Conservation (phyloP, 2,888 invertebrate species). For the Salticus scenicus region DNA sequence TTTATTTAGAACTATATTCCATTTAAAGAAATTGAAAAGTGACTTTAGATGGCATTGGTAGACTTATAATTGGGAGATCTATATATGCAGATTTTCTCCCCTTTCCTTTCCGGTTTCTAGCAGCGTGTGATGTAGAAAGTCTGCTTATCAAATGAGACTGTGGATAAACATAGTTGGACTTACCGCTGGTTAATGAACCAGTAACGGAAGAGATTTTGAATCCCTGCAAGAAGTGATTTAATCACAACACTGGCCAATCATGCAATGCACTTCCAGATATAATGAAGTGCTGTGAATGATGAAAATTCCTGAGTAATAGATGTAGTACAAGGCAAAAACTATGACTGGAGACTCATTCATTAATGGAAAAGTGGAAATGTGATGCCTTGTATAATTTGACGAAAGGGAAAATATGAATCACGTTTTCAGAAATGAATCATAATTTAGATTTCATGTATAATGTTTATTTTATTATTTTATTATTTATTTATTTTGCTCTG, state of each 20-base stretch:
- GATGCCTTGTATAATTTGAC: no score
- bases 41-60: neutral
- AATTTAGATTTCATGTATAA: no score
- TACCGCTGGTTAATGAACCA: conserved; percentile 55
- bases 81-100: conserved; percentile 23
- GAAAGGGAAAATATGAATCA: no score
- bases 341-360: neutral
- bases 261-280: neutral
- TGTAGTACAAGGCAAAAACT: neutral
- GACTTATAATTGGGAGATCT: conserved; percentile 52
- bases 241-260: conserved; percentile 17
- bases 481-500: no score
- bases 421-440: no score
- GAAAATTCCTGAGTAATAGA: conserved; percentile 6
- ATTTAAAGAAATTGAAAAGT: neutral
- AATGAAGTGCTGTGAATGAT: conserved; percentile 7
- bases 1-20: no score
- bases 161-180: conserved; percentile 10
- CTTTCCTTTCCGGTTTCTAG: conserved; percentile 42
- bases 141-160: conserved; percentile 33
- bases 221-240: conserved; percentile 6
- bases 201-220: conserved; percentile 41
- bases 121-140: conserved; percentile 54
- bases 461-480: no score
- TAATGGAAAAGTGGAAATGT: neutral